phyloP scores from a whole-genome alignment of 1,140 invertebrate species.

The Listronotus oregonensis region DNA sequence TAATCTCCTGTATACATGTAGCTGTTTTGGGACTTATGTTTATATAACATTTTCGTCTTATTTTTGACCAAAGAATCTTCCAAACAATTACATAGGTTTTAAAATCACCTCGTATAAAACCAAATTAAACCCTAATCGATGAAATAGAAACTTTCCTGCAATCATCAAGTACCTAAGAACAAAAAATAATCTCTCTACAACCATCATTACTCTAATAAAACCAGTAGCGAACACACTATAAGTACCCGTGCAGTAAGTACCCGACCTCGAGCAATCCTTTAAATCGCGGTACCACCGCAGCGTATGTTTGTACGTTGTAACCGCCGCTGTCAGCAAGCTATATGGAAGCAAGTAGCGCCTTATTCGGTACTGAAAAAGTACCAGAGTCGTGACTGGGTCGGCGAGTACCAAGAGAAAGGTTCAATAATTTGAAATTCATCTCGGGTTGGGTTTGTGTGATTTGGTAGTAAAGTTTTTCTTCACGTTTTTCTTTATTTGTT shows the following conservation, averaged over 20 bases:
- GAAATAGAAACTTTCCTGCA: too few relatives aligned
- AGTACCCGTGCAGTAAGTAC: conserved; percentile 26
- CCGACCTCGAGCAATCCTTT: conserved; percentile 29
- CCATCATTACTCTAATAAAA: conserved; percentile 24
- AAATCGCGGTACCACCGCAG: conserved; percentile 18
- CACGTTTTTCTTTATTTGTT: too few relatives aligned
- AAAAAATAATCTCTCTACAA: conserved; percentile 1
- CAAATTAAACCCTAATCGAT: too few relatives aligned
- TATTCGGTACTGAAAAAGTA: conserved; percentile 28
- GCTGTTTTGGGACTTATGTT: too few relatives aligned
- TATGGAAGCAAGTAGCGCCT: conserved; percentile 29
- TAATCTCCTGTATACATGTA: too few relatives aligned
- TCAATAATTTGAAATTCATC: conserved; percentile 29
- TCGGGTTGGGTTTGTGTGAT: neutral
- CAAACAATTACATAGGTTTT: too few relatives aligned
- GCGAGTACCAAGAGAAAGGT: conserved; percentile 25
- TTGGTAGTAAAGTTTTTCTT: too few relatives aligned
- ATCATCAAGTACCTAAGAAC: too few relatives aligned
- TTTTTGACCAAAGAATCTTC: too few relatives aligned
- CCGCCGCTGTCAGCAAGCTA: conserved; percentile 27
- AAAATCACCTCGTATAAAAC: too few relatives aligned
- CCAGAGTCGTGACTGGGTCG: conserved; percentile 22
- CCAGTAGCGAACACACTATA: conserved; percentile 22
- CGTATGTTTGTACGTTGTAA: conserved; percentile 28
- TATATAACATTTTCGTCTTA: too few relatives aligned